Evolutionary conservation across 2,797 vertebrate genomes (phyloP), one percentile per base, ranked within the genome.

Genomic region (Martes flavigula): DNA sequence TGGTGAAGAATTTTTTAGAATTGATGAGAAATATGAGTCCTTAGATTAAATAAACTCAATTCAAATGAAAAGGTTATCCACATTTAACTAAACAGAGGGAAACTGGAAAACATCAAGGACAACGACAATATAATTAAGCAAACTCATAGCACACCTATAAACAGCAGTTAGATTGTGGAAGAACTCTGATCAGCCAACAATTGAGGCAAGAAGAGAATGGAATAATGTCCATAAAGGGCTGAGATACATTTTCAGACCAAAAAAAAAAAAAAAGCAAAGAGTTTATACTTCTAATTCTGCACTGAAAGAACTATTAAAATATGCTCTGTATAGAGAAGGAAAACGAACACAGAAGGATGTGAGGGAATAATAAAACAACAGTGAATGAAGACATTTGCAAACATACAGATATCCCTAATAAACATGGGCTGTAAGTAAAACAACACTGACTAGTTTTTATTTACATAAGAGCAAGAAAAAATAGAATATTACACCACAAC

Each of bases 381-480:
- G 40, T 23, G 2, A 90, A 27, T 23, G 51, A 62, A 90, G 62
- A 46, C 38, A 68, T 84, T 73, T 73, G 25, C 73, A 70, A 85
- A 38, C 13, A 56, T 21, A 54, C 1, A 40, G 25, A 20, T 68
- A 60, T 79, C 18, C 32, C 32, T 81, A 88, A 64, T 38, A 81
- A 75, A 89, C 12, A 43, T n/a, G n/a, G 8, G 10, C 10, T 58
- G 66, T 14, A 20, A 12, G 94, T 35, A 68, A 20, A 66, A 14
- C 5, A 25, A 46, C 2, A n/a, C 35, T 3, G 0, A 89, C 66
- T 77, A 30, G 5, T 30, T 90, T 86, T 78, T 79, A 84, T 68
- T 78, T 68, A 38, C 15, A 60, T 84, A 79, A 79, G 94, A 96
- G 18, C 38, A 90, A 83, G 38, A 83, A 66, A 93, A 79, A 88